Evolutionary conservation across 2,113 vertebrate genomes (phyloP), one percentile per base, ranked within the genome.

Genomic region (Trichechus manatus): DNA sequence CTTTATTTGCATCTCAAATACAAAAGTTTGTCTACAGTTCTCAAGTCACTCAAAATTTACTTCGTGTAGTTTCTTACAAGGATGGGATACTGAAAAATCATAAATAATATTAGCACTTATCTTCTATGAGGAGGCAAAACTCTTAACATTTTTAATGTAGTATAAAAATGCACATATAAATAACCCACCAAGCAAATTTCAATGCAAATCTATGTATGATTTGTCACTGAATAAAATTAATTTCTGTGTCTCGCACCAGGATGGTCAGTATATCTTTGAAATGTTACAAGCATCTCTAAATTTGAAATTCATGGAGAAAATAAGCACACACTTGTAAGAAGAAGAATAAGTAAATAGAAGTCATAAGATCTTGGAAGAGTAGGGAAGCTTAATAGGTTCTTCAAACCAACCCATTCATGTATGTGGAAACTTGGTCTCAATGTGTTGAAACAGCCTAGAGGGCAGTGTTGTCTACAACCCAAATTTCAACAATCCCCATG

Each of bases 131-230:
- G 93, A 96, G 29, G 92, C 5, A 74, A 87, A 98, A 81, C 50
- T 96, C 89, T 84, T 79, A 95, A 78, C 74, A 96, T 97, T 98
- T 97, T 98, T 97, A 89, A 97, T 29, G 33, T 91, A 39, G 86
- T 85, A 95, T 87, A 96, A 98, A 98, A 97, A 68, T 95, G 98
- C 9, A 74, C 78, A 93, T 92, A 98, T 89, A 94, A 94, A 98
- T 97, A 98, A 96, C 91, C 97, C 80, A 66, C 95, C 96, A 4
- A 89, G 50, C 96, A 97, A 93, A 96, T 59, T 64, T 95, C 75
- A 4, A 93, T 97, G 96, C 98, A 97, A 72, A 98, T 97, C 36
- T 85, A 85, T 87, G 95, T 94, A 96, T 96, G 96, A 66, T 96
- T 78, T 96, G 96, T 95, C 89, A 95, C 85, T 80, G 94, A 97